Conservation (phyloP, 2,113 vertebrate species). For the Labrus mixtus region DNA sequence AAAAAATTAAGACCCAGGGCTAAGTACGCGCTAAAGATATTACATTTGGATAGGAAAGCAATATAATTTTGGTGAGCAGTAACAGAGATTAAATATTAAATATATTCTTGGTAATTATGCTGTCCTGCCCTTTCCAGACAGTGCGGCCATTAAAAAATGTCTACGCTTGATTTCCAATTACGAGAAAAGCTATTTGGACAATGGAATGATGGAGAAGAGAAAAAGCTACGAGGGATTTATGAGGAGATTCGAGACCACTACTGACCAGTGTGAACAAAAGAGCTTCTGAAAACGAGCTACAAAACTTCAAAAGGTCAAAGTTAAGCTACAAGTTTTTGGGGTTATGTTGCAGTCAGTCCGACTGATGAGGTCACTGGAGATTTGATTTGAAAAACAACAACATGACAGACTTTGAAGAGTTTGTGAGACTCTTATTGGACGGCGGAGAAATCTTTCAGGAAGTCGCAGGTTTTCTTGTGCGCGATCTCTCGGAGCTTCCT, state of each 20-base stretch:
- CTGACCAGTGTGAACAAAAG: background rate
- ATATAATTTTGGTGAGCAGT: slow-evolving; percentile 56
- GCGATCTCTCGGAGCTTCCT: slow-evolving; percentile 93
- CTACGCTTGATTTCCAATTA: slow-evolving; percentile 5
- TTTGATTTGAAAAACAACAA: slow-evolving; percentile 28
- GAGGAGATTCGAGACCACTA: background rate
- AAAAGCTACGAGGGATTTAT: no score
- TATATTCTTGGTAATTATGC: background rate
- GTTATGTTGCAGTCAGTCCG: slow-evolving; percentile 26
- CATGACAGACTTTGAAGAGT: background rate
- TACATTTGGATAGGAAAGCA: slow-evolving; percentile 35
- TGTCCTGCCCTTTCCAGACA: no score
- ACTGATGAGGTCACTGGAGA: slow-evolving; percentile 69
- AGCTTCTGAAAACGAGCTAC: no score
- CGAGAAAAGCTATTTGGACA: background rate
- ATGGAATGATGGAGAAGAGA: no score
- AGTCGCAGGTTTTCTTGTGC: slow-evolving; percentile 95
- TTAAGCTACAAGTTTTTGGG: background rate
- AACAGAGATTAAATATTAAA: slow-evolving; percentile 50
- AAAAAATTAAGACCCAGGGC: slow-evolving; percentile 48
- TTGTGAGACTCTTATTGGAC: slow-evolving; percentile 81
- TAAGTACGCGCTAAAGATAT: background rate
- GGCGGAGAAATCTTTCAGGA: slow-evolving; percentile 92
- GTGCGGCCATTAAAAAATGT: background rate
- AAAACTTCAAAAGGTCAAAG: background rate